Percentiles rank a stretch among this genome's conserved stretches.
Conservation (phyloP, 1,140 invertebrate genomes). For the Schlechtendalia chinensis region DNA sequence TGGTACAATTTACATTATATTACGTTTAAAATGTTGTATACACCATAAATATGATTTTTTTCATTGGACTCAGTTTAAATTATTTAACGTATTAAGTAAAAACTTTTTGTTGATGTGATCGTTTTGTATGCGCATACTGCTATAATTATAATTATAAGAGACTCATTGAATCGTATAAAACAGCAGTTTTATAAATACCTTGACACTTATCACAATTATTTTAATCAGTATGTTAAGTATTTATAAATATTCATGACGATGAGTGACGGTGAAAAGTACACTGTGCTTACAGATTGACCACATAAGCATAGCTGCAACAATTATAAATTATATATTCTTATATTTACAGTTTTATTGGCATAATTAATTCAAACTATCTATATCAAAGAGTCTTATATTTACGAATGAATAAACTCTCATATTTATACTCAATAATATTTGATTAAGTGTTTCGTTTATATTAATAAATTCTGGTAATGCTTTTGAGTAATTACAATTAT, state of each 20-base stretch:
- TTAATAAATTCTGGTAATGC: background rate
- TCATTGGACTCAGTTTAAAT: too few species aligned
- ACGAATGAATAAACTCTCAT: background rate
- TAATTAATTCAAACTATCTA: background rate
- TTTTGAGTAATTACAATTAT: too few species aligned
- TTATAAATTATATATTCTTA: background rate
- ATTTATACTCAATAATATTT: background rate
- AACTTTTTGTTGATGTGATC: background rate
- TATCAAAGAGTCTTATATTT: background rate
- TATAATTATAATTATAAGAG: too few species aligned
- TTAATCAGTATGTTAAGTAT: background rate
- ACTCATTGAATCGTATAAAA: too few species aligned
- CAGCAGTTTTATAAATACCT: too few species aligned
- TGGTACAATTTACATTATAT: too few species aligned
- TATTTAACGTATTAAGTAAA: background rate
- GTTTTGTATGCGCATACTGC: too few species aligned
- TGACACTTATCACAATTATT: background rate
- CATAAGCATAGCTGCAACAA: background rate
- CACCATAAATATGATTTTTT: too few species aligned
- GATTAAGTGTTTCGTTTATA: background rate
- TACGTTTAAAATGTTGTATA: background rate
- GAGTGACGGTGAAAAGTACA: background rate
- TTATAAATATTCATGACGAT: background rate
- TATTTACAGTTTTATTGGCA: background rate
- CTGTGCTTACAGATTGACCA: background rate